A percentile compares a stretch with the other conserved stretches of the same genome.
phyloP scores from a whole-genome alignment of 2,888 invertebrate species.

The Drosophila borealis region DNA sequence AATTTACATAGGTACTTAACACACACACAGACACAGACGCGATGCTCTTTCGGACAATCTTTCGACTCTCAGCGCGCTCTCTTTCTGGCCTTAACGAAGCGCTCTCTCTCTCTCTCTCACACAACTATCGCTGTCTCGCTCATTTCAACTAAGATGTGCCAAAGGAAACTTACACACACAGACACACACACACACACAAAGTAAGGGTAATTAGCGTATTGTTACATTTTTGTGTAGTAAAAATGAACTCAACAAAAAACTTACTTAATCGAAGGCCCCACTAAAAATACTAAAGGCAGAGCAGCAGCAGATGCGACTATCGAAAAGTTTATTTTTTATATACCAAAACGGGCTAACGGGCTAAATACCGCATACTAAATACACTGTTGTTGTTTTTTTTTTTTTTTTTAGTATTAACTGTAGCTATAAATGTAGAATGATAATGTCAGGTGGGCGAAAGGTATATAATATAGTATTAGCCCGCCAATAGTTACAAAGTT shows the following conservation, averaged over 20 bases:
- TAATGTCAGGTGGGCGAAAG: constrained; percentile 10
- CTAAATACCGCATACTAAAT: constrained; percentile 32
- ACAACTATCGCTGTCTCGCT: constrained; percentile 22
- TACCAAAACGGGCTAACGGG: constrained; percentile 29
- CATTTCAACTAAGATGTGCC: constrained; percentile 44
- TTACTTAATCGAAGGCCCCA: neutral
- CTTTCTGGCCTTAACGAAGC: constrained; percentile 34
- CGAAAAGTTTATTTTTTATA: constrained; percentile 45
- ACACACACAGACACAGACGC: constrained; percentile 10
- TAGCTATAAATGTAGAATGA: constrained; percentile 27
- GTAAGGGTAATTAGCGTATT: constrained; percentile 56
- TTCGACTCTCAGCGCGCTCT: constrained; percentile 22
- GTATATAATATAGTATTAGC: no score
- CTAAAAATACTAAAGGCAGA: neutral
- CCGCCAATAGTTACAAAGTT: no score
- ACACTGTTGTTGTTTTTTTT: constrained; percentile 2
- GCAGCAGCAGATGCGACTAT: neutral
- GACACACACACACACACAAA: constrained; percentile 16
- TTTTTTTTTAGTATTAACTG: constrained; percentile 33
- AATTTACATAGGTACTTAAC: constrained; percentile 75
- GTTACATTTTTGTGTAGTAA: constrained; percentile 44
- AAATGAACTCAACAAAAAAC: neutral
- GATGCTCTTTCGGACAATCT: constrained; percentile 35
- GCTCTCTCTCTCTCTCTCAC: neutral
- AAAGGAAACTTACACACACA: constrained; percentile 20